phyloP scores from a whole-genome alignment of 2,888 invertebrate genomes.

The Drosophila tripunctata region DNA sequence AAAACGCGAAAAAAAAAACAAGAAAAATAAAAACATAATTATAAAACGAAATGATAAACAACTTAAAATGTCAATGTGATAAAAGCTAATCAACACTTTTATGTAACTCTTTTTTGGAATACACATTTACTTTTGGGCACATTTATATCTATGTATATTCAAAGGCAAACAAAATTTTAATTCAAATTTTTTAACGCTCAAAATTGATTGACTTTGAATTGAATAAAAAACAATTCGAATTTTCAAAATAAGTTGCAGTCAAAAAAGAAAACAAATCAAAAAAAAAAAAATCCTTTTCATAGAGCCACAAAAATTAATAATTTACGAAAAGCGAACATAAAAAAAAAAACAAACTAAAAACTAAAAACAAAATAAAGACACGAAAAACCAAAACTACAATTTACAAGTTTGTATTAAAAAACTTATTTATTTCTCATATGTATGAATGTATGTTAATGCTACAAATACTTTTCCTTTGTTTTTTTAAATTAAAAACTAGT shows the following conservation, averaged over 20 bases:
- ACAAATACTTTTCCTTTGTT: constrained; percentile 24
- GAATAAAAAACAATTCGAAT: constrained; percentile 48
- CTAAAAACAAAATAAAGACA: constrained; percentile 28
- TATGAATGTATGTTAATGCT: constrained; percentile 36
- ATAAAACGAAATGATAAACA: constrained; percentile 34
- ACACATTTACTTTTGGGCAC: constrained; percentile 56
- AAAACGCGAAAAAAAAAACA: constrained; percentile 6
- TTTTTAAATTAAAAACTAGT: constrained; percentile 53
- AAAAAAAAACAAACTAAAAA: constrained; percentile 48
- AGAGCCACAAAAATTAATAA: constrained; percentile 59
- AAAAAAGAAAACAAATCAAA: constrained; percentile 44
- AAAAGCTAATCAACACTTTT: constrained; percentile 71
- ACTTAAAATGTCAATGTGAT: constrained; percentile 72
- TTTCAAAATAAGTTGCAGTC: constrained; percentile 57
- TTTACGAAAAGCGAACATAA: constrained; percentile 48
- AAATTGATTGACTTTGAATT: constrained; percentile 51
- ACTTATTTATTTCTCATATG: constrained; percentile 15
- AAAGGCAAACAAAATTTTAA: constrained; percentile 52
- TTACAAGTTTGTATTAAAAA: constrained; percentile 36
- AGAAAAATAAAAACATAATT: constrained; percentile 30
- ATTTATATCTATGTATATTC: too few species aligned
- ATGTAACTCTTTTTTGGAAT: constrained; percentile 65
- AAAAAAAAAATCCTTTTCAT: too few species aligned
- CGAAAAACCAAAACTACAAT: constrained; percentile 14
- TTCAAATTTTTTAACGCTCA: constrained; percentile 48